Evolutionary conservation across 2,888 invertebrate species (phyloP).

Genomic region (Zootermopsis nevadensis): DNA sequence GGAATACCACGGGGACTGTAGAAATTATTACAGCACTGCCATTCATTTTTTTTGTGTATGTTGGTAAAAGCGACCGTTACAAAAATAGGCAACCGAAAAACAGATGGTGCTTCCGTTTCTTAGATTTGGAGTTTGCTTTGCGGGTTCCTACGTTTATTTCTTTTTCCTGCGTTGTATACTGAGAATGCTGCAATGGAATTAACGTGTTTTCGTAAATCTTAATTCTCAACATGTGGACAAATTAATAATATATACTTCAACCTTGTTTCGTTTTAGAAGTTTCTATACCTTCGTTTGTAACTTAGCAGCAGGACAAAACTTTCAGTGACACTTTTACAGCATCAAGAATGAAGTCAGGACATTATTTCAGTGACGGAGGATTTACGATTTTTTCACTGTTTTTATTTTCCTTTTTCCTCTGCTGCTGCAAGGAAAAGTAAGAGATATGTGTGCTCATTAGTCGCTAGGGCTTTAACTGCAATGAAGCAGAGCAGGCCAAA

Average conservation of each 20-base stretch:
- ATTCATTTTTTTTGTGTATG: neutral
- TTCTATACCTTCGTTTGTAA: slow-evolving; percentile 4
- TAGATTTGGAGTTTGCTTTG: neutral
- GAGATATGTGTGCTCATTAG: slow-evolving; percentile 34
- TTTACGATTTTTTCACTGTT: slow-evolving; percentile 16
- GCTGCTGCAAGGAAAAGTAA: neutral
- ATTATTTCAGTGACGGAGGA: slow-evolving; percentile 9
- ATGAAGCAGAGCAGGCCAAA: slow-evolving; percentile 24
- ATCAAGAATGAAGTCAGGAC: neutral
- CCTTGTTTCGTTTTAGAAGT: neutral
- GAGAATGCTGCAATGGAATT: neutral
- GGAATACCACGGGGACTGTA: too few relatives aligned
- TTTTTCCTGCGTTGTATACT: neutral
- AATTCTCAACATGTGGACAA: slow-evolving; percentile 1
- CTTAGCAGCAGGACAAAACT: slow-evolving; percentile 13
- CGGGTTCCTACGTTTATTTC: neutral
- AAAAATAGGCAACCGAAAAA: neutral
- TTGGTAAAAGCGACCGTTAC: neutral
- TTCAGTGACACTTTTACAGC: slow-evolving; percentile 29
- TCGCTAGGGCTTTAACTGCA: slow-evolving; percentile 33
- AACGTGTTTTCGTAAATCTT: neutral
- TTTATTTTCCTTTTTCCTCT: neutral
- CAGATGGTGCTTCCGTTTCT: neutral
- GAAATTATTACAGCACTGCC: neutral
- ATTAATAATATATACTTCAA: slow-evolving; percentile 24